Evolutionary conservation across 2,888 invertebrate genomes (phyloP), one percentile per base, ranked within the genome.

Genomic region (Chesias legatella): DNA sequence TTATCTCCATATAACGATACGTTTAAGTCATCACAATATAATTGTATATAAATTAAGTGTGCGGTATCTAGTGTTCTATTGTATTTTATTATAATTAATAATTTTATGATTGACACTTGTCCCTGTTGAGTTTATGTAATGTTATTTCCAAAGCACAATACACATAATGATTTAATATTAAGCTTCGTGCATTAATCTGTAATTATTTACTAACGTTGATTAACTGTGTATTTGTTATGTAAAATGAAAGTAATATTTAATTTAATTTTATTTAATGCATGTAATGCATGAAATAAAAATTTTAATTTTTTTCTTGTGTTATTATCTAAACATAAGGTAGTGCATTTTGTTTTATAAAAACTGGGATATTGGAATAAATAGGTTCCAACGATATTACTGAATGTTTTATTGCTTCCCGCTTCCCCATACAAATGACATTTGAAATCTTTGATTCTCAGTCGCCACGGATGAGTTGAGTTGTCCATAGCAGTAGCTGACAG

Each of bases 271-370:
- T 58, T 56, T 63, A 59, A 68, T 53, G 79, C 79, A 80, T 79
- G 72, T 77, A 76, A 79, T 79, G 81, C 82, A 77, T n/a, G n/a
- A n/a, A n/a, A n/a, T n/a, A n/a, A n/a, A n/a, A n/a, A n/a, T n/a
- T n/a, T n/a, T n/a, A n/a, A n/a, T n/a, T n/a, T n/a, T n/a, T n/a
- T 73, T 70, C 72, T 74, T 69, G 72, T 74, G 72, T 80, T 73
- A 76, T 62, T 67, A 57, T 64, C 60, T 60, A 56, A 57, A 53
- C 58, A 54, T 78, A 74, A 75, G 64, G 69, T 77, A 73, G 73
- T 60, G 67, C 64, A 68, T 80, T 76, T 68, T 78, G 73, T 81
- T 74, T 73, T 72, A 70, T 67, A 67, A 79, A 79, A 78, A 67
- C 37, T 64, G 70, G 64, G 59, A 72, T 64, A 62, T 52, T 44